phyloP scores from a whole-genome alignment of 2,888 invertebrate species.

The Erebia epiphron region DNA sequence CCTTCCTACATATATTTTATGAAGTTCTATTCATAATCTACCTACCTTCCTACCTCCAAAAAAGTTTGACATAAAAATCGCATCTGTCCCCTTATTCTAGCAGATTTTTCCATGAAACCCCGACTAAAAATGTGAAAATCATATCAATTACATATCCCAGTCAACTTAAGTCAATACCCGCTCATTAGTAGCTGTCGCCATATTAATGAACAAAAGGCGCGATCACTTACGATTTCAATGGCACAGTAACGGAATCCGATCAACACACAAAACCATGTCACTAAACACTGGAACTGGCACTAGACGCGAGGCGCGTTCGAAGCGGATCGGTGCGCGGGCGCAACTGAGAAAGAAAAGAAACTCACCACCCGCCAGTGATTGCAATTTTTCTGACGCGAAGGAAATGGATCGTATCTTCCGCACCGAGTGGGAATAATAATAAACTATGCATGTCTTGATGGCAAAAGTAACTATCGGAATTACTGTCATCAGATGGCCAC shows the following conservation, averaged over 20 bases:
- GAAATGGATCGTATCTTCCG: slow-evolving; percentile 34
- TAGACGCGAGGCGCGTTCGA: slow-evolving; percentile 57
- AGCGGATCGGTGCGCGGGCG: slow-evolving; percentile 55
- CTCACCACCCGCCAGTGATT: slow-evolving; percentile 33
- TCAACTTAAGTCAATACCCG: background rate
- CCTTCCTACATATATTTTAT: too few species aligned
- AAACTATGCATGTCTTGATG: too few species aligned
- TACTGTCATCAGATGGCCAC: too few species aligned
- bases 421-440: background rate
- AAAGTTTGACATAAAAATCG: too few species aligned
- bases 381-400: slow-evolving; percentile 41
- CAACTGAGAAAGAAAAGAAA: slow-evolving; percentile 51
- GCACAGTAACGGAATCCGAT: slow-evolving; percentile 72
- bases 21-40: too few species aligned
- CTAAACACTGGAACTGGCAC: slow-evolving; percentile 75
- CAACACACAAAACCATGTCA: slow-evolving; percentile 78
- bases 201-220: slow-evolving; percentile 31
- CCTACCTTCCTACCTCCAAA: too few species aligned
- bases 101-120: background rate
- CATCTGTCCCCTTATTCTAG: background rate
- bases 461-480: too few species aligned
- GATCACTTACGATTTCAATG: slow-evolving; percentile 66
- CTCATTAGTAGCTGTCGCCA: slow-evolving; percentile 21
- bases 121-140: background rate
- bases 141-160: background rate